Conservation (phyloP, 2,113 vertebrate genomes). For the Pithys albifrons region DNA sequence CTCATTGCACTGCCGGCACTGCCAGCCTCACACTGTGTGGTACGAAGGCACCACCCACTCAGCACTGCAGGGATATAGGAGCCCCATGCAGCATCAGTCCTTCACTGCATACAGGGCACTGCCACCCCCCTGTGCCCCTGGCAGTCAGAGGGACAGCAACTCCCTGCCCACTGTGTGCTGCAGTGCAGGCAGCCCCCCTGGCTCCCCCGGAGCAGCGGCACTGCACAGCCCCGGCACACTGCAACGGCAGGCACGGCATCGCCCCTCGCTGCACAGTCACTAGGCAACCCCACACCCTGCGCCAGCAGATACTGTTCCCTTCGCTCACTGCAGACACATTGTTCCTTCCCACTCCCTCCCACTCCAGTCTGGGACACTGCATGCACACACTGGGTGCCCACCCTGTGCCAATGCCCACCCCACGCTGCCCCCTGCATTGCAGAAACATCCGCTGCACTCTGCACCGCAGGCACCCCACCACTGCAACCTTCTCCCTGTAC, state of each 20-base stretch:
- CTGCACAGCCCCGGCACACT: background rate
- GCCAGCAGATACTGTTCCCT: conserved; percentile 3
- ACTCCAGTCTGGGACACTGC: background rate
- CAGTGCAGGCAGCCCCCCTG: fast-evolving
- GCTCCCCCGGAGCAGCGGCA: background rate
- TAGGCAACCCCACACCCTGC: conserved; percentile 55
- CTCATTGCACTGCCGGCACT: background rate
- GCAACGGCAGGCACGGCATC: background rate
- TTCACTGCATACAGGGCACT: background rate
- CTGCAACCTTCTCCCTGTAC: background rate
- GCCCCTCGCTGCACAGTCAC: conserved; percentile 45
- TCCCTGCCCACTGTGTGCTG: background rate
- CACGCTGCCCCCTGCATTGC: background rate
- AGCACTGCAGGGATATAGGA: background rate
- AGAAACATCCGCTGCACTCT: background rate
- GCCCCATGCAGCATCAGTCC: background rate
- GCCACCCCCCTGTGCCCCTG: background rate
- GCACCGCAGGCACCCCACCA: background rate
- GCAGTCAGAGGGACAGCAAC: fast-evolving
- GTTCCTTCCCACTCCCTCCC: conserved; percentile 6
- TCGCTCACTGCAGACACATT: background rate
- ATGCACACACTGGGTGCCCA: background rate
- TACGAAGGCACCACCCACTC: background rate
- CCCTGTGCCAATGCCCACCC: background rate
- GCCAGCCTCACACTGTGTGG: background rate